phyloP scores from a whole-genome alignment of 1,140 invertebrate species.

The Cherax destructor region DNA sequence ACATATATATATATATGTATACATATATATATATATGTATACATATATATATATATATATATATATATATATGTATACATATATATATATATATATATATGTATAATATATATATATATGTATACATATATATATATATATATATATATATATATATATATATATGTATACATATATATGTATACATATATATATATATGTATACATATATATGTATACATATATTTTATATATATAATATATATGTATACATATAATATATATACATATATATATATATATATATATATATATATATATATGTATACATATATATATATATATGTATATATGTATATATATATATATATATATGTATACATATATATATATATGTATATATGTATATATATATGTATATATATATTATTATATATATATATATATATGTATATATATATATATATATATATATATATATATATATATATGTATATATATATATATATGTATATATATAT shows the following conservation, averaged over 20 bases:
- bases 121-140: not conserved
- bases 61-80: not conserved
- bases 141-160: not conserved
- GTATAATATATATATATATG: constrained; percentile 19
- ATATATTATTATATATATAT: no score
- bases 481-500: no score
- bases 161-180: not conserved
- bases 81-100: not conserved
- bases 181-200: not conserved
- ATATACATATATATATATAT: not conserved
- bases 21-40: constrained; percentile 8
- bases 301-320: no score
- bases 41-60: not conserved
- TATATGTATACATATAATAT: not conserved
- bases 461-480: no score
- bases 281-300: no score
- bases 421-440: no score
- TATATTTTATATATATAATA: not conserved
- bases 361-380: no score
- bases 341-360: no score
- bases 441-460: no score
- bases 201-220: constrained; percentile 19
- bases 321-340: not conserved
- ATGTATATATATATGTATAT: no score
- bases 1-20: not conserved